Evolutionary conservation across 2,888 invertebrate species (phyloP), one percentile per base, ranked within the genome.

Genomic region (Ennomos erosarius): DNA sequence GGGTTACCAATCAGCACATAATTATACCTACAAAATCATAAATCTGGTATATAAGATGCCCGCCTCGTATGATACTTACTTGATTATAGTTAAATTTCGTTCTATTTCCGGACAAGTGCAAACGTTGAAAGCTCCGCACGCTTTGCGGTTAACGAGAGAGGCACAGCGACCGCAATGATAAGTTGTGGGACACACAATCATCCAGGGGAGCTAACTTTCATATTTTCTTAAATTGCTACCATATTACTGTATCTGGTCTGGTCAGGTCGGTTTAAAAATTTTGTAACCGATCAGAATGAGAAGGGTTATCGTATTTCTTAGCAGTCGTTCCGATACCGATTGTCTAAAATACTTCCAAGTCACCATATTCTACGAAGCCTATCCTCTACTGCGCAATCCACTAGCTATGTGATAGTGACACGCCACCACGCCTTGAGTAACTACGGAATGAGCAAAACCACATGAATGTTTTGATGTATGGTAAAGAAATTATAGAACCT

Each of bases 401-500:
- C 65, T 43, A 10, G 16, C 16, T 16, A 16, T n/a, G 16, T 16
- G 16, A 16, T 16, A 47, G 63, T 58, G 60, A 56, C 67, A 66
- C 58, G 65, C 62, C 65, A 69, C 60, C 55, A 60, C 55, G 59
- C 59, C 70, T 68, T 68, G 73, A 74, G 75, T 76, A n/a, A n/a
- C n/a, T n/a, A 73, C 68, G 75, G 71, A 76, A 72, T 68, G 71
- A 73, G 75, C 70, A 78, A 76, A 80, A 78, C 77, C 73, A 54
- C 68, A 73, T 65, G 68, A 70, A 68, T 69, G 75, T 73, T 74
- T 72, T 78, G 78, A 79, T 82, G 78, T 75, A 75, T 71, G 65
- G 73, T 80, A 76, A 26, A 26, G 26, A 26, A 26, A 79, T 79
- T 74, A 73, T 68, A 74, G 64, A n/a, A n/a, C n/a, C 68, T 69